These are phyloP conservation scores for Meda fulgida DNA, from an alignment of 2,797 vertebrate genomes.

Conservation along the genomic window DNA sequence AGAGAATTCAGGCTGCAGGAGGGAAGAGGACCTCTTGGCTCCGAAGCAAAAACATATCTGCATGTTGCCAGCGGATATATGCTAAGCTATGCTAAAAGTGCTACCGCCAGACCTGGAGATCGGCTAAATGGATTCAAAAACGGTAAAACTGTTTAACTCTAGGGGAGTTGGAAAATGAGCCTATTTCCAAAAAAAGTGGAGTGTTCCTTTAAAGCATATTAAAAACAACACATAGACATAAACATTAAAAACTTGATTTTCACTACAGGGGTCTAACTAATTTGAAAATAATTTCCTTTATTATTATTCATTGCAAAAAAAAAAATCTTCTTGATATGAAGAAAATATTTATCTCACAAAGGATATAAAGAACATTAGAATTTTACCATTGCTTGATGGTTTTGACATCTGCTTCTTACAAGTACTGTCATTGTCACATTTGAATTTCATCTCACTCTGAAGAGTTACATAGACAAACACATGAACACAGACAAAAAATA, in stretches of 20 bases:
- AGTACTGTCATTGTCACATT: slow-evolving; percentile 65
- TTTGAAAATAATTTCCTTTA: not conserved
- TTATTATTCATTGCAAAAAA: not conserved
- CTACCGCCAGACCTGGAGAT: no score
- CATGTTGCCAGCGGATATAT: no score
- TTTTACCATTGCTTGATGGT: slow-evolving; percentile 72
- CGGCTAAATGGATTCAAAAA: no score
- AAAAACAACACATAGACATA: not conserved
- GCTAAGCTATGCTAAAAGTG: no score
- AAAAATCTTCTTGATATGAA: not conserved
- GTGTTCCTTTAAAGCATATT: not conserved
- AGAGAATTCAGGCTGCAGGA: no score
- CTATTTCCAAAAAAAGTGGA: no score
- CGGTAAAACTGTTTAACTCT: no score
- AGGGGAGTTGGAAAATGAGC: no score
- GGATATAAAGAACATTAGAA: not conserved
- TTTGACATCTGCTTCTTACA: slow-evolving; percentile 67
- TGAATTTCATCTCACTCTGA: slow-evolving; percentile 74
- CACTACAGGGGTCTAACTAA: no score
- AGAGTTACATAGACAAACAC: slow-evolving; percentile 48
- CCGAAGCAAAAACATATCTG: no score
- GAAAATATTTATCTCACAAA: not conserved
- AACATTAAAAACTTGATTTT: not conserved
- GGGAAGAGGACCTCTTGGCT: no score
- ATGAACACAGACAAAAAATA: not conserved